Evolutionary conservation across 23 tunicate species (phyloP), one percentile per base, ranked within the genome.

Genomic region (Trididemnum nubilum): DNA sequence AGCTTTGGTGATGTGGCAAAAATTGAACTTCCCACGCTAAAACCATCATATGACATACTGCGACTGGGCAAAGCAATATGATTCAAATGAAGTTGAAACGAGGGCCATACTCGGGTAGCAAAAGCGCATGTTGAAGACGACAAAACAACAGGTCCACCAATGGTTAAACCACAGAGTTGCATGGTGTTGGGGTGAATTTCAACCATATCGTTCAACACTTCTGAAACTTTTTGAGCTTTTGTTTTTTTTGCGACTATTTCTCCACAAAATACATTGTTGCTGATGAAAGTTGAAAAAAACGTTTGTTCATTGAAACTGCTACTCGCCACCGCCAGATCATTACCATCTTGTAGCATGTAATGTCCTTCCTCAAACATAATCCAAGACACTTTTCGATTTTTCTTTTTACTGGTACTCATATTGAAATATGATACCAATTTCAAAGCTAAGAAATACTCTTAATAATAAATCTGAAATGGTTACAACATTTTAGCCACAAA

Each of bases 181-280:
- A 91, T 91, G 36, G 97, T 91, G 19, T 75, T 52, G 5, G 97
- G 90, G 40, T 91, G 85, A 0, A 91, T 26, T 40, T 85, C 86
- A 23, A 85, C 29, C 2, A 85, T 67, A 1, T 72, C 7, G 72
- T 33, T 39, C 25, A 73, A 18, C 37, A 39, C 9, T 85, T 73
- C 78, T 37, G 58, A 73, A 19, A 39, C 12, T 26, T 73, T 73
- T 73, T 37, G 30, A 79, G 71, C 79, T 65, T 54, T 78, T 51
- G 40, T 15, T 34, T 54, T 81, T 78, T 71, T 85, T 1, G 28
- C 27, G 1, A 34, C 34, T 1, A 85, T 49, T 78, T 78, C 72
- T 22, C 90, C 90, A 57, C 29, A 78, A 34, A 85, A 85, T 0
- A 78, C 80, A n/a, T 73, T 73, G 18, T 24, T 38, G 32, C 22